Evolutionary conservation across 2,888 invertebrate genomes (phyloP).

Genomic region (Polyploca ridens): DNA sequence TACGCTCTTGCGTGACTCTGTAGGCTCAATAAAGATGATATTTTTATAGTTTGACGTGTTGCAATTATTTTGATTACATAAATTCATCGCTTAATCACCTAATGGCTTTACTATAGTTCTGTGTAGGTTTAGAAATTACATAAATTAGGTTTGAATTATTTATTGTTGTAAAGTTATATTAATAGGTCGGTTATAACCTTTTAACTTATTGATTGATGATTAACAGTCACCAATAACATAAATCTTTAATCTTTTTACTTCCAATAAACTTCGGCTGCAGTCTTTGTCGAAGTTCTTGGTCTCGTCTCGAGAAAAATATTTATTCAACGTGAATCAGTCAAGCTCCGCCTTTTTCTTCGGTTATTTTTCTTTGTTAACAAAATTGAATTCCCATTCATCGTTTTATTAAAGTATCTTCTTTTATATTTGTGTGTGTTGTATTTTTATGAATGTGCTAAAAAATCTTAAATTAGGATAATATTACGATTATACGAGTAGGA

Average conservation of each 20-base stretch:
- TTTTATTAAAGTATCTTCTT: constrained; percentile 60
- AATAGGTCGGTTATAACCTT: too few relatives aligned
- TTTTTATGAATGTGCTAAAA: neutral
- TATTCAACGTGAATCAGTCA: constrained; percentile 27
- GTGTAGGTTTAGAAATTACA: too few relatives aligned
- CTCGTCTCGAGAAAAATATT: constrained; percentile 23
- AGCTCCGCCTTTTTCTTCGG: constrained; percentile 39
- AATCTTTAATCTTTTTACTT: constrained; percentile 1
- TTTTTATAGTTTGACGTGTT: too few relatives aligned
- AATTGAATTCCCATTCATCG: constrained; percentile 73
- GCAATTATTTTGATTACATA: too few relatives aligned
- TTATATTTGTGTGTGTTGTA: constrained; percentile 52
- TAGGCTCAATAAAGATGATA: too few relatives aligned
- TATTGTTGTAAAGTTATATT: too few relatives aligned
- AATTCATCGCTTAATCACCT: too few relatives aligned
- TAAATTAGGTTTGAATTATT: too few relatives aligned
- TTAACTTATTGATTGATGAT: too few relatives aligned
- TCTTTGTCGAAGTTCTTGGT: constrained; percentile 21
- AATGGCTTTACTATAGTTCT: too few relatives aligned
- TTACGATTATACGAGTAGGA: neutral
- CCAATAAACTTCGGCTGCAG: constrained; percentile 16
- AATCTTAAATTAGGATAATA: constrained; percentile 1
- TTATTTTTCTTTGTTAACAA: constrained; percentile 71
- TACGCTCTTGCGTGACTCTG: too few relatives aligned
- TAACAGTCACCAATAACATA: neutral